phyloP scores from a whole-genome alignment of 2,113 vertebrate genomes.

The Sorex fumeus region DNA sequence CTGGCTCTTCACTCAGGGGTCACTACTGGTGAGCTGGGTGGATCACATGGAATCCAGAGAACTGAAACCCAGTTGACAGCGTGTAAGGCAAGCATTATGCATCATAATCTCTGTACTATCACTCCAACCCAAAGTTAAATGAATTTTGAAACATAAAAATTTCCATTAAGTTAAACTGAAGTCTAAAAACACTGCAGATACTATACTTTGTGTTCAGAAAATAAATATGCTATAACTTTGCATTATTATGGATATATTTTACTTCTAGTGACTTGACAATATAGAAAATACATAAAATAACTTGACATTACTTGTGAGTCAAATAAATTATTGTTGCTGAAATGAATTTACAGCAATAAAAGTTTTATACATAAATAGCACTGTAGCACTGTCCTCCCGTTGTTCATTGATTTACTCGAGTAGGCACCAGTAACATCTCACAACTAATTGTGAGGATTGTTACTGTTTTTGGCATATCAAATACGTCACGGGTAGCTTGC shows the following conservation, averaged over 20 bases:
- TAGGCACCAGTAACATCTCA: too few species aligned
- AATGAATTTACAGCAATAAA: background rate
- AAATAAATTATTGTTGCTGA: slow-evolving; percentile 22
- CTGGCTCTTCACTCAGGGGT: too few species aligned
- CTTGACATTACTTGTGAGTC: background rate
- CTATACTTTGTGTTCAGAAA: slow-evolving; percentile 33
- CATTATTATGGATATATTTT: background rate
- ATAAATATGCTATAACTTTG: background rate
- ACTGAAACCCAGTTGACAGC: too few species aligned
- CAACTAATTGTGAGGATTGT: too few species aligned
- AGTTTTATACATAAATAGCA: background rate
- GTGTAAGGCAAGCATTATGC: too few species aligned
- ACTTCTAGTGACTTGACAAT: slow-evolving; percentile 22
- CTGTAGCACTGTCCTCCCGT: too few species aligned
- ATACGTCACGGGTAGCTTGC: too few species aligned
- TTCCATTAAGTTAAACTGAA: background rate
- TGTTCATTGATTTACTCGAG: too few species aligned
- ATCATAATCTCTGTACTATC: too few species aligned
- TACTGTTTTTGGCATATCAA: too few species aligned
- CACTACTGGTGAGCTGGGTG: too few species aligned
- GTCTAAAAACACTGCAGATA: background rate
- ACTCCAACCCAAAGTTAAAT: background rate
- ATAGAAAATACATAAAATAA: slow-evolving; percentile 26
- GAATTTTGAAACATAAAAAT: slow-evolving; percentile 23
- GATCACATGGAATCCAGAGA: too few species aligned